Conservation (phyloP, 2,888 invertebrate genomes). For the Nycteola revayana region DNA sequence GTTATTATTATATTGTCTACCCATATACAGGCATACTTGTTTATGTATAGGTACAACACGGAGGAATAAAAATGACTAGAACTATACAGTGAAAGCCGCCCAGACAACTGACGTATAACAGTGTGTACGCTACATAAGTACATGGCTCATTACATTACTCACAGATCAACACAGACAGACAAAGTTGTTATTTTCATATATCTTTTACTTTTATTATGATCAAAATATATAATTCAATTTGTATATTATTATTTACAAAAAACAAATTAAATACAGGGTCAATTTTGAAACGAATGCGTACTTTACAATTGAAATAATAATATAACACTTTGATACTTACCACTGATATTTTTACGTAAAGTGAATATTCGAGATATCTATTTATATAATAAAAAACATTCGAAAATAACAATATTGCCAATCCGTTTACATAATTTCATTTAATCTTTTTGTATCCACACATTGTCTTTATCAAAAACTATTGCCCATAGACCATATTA, state of each 20-base stretch:
- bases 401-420: slow-evolving; percentile 9
- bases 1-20: slow-evolving; percentile 78
- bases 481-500: slow-evolving; percentile 18
- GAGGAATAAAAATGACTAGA: slow-evolving; percentile 79
- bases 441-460: slow-evolving; percentile 5
- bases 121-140: slow-evolving; percentile 20
- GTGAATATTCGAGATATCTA: no score
- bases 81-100: slow-evolving; percentile 71
- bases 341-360: no score
- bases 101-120: slow-evolving; percentile 36
- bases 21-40: slow-evolving; percentile 71
- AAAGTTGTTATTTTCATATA: slow-evolving; percentile 5
- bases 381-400: no score
- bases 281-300: no score
- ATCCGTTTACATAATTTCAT: slow-evolving; percentile 1
- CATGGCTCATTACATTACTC: slow-evolving; percentile 16
- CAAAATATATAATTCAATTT: no score
- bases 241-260: no score
- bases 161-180: slow-evolving; percentile 3
- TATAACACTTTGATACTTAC: no score
- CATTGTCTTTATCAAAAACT: slow-evolving; percentile 6
- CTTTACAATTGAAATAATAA: no score
- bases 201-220: no score
- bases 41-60: slow-evolving; percentile 66
- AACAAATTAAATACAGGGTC: no score